Evolutionary conservation across 2,797 vertebrate species (phyloP), one percentile per base, ranked within the genome.

Genomic region (Crossoptilon crossoptilon): DNA sequence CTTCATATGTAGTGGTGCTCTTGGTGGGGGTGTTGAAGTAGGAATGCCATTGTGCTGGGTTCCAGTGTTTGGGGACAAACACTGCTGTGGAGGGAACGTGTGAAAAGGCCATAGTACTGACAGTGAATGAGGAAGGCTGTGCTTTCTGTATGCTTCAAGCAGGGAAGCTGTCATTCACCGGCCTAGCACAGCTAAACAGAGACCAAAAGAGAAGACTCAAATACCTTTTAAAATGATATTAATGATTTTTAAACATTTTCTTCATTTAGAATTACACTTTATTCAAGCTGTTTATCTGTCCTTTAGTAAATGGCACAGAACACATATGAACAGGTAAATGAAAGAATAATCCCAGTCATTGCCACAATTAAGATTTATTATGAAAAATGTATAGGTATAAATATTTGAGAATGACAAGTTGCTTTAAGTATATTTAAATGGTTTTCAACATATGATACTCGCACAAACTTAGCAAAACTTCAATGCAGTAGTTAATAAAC

Each of bases 11-110:
- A 84, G 94, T 91, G 96, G 95, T 95, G 97, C 97, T 97, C 98
- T 95, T 96, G 97, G 97, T 97, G 97, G 97, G 97, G 98, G 97
- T 97, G 98, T 97, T 95, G 96, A 85, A 97, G 97, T 70, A 97
- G 97, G 98, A 98, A 98, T 98, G 97, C 96, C 97, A 98, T 98
- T 99, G 98, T 98, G 97, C 97, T 58, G 92, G 93, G 92, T 96
- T 94, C 98, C 98, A 98, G 97, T 98, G 98, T 99, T 98, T 98
- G 97, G 98, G 98, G 98, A 98, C 98, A 98, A 98, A 98, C 98
- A 98, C 98, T 97, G 97, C 97, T 98, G 97, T 94, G 98, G 98
- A 97, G 96, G 97, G 98, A 97, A 98, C 97, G 98, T 98, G 98
- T 98, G 98, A 98, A 98, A 98, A 95, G 98, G 98, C 97, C 97